Evolutionary conservation across 2,888 invertebrate species (phyloP).

Genomic region (Hypomecis atomaria): DNA sequence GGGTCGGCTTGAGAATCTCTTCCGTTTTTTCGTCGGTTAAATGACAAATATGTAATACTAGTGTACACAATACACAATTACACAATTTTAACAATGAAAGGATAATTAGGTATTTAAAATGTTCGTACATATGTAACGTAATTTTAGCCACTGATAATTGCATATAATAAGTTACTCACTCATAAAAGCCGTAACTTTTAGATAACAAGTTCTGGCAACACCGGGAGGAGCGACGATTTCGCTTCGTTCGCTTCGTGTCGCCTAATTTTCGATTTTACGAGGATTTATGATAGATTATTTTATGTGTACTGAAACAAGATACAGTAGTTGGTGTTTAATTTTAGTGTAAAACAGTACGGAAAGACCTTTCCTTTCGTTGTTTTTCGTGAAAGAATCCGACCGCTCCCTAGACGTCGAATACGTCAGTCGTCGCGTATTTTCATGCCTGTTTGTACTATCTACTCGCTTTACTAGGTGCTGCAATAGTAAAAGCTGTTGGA

Average conservation of each 20-base stretch:
- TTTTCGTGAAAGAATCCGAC: conserved; percentile 70
- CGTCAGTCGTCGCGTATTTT: conserved; percentile 79
- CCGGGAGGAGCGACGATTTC: conserved; percentile 70
- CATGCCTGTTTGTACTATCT: conserved; percentile 77
- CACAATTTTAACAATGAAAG: too few relatives aligned
- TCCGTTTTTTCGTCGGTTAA: too few relatives aligned
- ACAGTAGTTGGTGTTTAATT: conserved; percentile 63
- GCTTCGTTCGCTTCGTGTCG: conserved; percentile 77
- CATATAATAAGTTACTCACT: too few relatives aligned
- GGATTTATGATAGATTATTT: conserved; percentile 69
- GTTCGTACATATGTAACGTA: too few relatives aligned
- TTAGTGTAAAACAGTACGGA: conserved; percentile 61
- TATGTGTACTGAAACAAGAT: conserved; percentile 68
- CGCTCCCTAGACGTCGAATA: conserved; percentile 77
- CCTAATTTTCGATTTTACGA: conserved; percentile 69
- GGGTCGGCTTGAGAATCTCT: too few relatives aligned
- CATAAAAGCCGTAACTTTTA: too few relatives aligned
- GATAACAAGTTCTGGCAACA: too few relatives aligned
- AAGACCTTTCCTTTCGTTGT: conserved; percentile 50
- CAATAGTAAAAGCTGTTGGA: conserved; percentile 83
- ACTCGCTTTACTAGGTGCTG: conserved; percentile 76
- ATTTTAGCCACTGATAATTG: too few relatives aligned
- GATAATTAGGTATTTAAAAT: too few relatives aligned
- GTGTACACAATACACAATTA: too few relatives aligned
- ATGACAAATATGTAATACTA: too few relatives aligned